Conservation (phyloP, 2,797 vertebrate species). For the Sebastes diploproa region DNA sequence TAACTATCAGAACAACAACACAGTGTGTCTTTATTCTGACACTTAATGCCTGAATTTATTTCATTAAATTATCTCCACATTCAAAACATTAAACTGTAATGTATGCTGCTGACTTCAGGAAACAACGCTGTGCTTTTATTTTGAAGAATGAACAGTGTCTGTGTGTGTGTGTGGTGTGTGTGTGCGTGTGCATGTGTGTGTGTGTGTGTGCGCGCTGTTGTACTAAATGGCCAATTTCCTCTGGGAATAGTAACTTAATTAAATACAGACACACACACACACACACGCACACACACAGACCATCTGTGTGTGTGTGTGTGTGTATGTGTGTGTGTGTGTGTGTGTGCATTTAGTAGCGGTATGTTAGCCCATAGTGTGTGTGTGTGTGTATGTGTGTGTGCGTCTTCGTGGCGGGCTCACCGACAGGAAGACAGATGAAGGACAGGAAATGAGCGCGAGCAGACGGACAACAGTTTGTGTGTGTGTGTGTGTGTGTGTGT, state of each 20-base stretch:
- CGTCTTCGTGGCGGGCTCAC: slow-evolving; percentile 20
- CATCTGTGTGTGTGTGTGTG: slow-evolving; percentile 30
- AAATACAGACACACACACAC: slow-evolving; percentile 48
- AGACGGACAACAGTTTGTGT: slow-evolving; percentile 65
- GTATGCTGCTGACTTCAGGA: background rate
- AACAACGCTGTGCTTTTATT: slow-evolving; percentile 21
- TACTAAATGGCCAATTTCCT: slow-evolving; percentile 63
- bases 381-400: background rate
- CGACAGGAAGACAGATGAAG: slow-evolving; percentile 58
- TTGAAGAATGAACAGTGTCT: background rate
- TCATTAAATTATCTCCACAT: background rate
- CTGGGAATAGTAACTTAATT: slow-evolving; percentile 62
- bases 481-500: background rate
- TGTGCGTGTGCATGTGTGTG: slow-evolving; percentile 5
- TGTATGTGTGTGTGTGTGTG: slow-evolving; percentile 1
- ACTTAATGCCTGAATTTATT: background rate
- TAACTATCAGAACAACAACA: background rate
- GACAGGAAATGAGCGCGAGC: slow-evolving; percentile 66
- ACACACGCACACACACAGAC: background rate
- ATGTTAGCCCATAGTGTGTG: background rate
- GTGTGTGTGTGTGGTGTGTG: background rate
- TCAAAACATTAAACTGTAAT: background rate
- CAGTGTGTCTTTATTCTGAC: background rate
- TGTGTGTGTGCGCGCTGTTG: slow-evolving; percentile 8
- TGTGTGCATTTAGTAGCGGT: slow-evolving; percentile 9